These are phyloP conservation scores for Synanthedon andrenaeformis DNA, from an alignment of 2,888 invertebrate species.

Conservation along the genomic window DNA sequence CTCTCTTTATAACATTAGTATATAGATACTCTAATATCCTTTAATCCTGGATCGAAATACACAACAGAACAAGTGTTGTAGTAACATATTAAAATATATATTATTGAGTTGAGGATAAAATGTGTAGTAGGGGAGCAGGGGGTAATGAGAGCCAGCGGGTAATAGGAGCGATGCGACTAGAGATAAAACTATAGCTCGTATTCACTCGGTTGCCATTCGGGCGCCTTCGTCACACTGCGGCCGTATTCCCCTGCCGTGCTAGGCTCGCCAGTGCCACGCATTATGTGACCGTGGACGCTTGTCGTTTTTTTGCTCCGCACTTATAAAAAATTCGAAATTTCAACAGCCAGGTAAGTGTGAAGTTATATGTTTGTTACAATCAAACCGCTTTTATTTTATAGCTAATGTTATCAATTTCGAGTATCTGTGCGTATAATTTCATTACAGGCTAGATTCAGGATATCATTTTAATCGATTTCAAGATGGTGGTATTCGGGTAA, in stretches of 20 bases:
- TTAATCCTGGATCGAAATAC: too few relatives aligned
- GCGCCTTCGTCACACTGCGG: slow-evolving; percentile 6
- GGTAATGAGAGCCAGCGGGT: too few relatives aligned
- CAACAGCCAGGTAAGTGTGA: slow-evolving; percentile 7
- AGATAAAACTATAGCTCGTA: not conserved
- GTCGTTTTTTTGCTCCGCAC: slow-evolving; percentile 7
- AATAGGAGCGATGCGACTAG: too few relatives aligned
- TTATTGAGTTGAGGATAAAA: too few relatives aligned
- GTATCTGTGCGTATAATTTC: slow-evolving; percentile 7
- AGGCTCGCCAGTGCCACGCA: slow-evolving; percentile 6
- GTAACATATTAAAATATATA: too few relatives aligned
- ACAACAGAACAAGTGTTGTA: too few relatives aligned
- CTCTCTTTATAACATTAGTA: too few relatives aligned
- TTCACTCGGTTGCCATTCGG: slow-evolving; percentile 9
- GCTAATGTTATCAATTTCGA: slow-evolving; percentile 9
- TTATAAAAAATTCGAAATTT: slow-evolving; percentile 7
- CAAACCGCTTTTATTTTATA: slow-evolving; percentile 7
- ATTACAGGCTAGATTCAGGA: slow-evolving; percentile 6
- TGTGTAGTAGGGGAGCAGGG: too few relatives aligned
- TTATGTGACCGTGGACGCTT: slow-evolving; percentile 4
- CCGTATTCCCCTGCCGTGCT: slow-evolving; percentile 4
- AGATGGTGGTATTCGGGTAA: slow-evolving; percentile 7
- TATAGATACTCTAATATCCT: too few relatives aligned
- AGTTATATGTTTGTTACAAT: slow-evolving; percentile 4
- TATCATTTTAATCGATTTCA: slow-evolving; percentile 7